Conservation (phyloP, 2,888 invertebrate genomes). For the Frankliniella fusca region DNA sequence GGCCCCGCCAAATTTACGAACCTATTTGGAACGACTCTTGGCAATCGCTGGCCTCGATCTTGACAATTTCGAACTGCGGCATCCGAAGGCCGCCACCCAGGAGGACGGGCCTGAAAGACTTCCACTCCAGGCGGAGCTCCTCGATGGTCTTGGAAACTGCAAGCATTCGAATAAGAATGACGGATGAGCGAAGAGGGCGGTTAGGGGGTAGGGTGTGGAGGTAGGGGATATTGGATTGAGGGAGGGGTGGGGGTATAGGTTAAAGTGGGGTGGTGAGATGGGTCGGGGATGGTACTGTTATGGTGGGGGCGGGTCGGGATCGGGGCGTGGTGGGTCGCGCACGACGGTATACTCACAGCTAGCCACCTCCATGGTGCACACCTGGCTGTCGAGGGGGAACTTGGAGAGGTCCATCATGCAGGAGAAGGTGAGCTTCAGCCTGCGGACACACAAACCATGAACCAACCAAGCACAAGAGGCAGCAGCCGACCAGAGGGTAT, state of each 20-base stretch:
- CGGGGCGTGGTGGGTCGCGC: too few species aligned
- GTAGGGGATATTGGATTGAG: not conserved
- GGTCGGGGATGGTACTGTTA: too few species aligned
- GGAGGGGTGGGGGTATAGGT: not conserved
- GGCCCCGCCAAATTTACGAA: slow-evolving; percentile 35
- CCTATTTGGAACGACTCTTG: slow-evolving; percentile 50
- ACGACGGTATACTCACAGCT: slow-evolving; percentile 49
- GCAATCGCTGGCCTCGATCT: slow-evolving; percentile 47
- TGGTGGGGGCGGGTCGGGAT: too few species aligned
- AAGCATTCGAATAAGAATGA: slow-evolving; percentile 32
- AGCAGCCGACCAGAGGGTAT: too few species aligned
- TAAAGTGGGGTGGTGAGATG: not conserved
- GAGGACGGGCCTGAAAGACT: slow-evolving; percentile 46
- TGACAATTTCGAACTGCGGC: slow-evolving; percentile 50
- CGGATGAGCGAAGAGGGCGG: too few species aligned
- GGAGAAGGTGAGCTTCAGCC: slow-evolving; percentile 54
- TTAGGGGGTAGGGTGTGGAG: not conserved
- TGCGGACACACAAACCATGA: slow-evolving; percentile 39
- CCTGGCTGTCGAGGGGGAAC: slow-evolving; percentile 53
- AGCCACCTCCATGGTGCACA: slow-evolving; percentile 54
- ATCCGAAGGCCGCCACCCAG: slow-evolving; percentile 48
- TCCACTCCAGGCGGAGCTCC: slow-evolving; percentile 49
- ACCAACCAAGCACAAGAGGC: not conserved
- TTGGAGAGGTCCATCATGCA: slow-evolving; percentile 57
- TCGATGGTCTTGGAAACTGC: slow-evolving; percentile 51